Conservation (phyloP, 2,797 vertebrate genomes). For the Mormyrops attenuatus region DNA sequence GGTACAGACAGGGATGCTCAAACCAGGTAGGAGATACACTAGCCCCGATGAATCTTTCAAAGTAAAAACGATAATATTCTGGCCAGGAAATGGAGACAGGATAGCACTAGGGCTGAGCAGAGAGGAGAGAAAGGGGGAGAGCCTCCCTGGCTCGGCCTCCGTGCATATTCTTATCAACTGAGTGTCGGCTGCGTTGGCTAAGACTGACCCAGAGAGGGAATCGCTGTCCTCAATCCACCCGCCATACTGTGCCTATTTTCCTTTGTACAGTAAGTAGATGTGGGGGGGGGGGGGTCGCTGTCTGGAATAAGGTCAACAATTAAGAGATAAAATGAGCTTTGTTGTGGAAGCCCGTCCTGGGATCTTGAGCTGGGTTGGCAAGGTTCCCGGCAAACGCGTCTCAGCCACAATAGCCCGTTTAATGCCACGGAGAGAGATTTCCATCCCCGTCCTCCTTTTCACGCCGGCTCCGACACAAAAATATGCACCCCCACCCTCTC, state of each 20-base stretch:
- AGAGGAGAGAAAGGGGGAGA: constrained; percentile 15
- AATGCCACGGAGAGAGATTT: background rate
- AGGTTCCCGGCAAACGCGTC: background rate
- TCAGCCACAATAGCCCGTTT: background rate
- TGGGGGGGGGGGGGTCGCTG: constrained; percentile 37
- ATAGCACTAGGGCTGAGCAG: constrained; percentile 26
- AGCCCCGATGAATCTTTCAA: background rate
- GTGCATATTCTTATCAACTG: constrained; percentile 45
- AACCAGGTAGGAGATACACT: background rate
- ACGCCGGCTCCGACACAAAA: background rate
- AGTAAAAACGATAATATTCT: background rate
- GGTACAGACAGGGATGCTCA: background rate
- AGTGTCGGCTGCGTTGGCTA: constrained; percentile 53
- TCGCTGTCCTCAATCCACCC: constrained; percentile 62
- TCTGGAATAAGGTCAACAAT: constrained; percentile 58
- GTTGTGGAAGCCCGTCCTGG: background rate
- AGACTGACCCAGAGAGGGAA: constrained; percentile 58
- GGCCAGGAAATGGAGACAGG: constrained; percentile 13
- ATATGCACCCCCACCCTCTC: background rate
- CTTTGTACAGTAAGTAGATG: constrained; percentile 44
- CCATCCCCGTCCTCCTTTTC: background rate
- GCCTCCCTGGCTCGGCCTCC: background rate
- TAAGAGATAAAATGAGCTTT: constrained; percentile 59
- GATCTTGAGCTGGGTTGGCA: background rate
- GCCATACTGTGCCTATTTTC: constrained; percentile 51